Conservation (phyloP, 2,113 vertebrate genomes). For the Etheostoma spectabile region DNA sequence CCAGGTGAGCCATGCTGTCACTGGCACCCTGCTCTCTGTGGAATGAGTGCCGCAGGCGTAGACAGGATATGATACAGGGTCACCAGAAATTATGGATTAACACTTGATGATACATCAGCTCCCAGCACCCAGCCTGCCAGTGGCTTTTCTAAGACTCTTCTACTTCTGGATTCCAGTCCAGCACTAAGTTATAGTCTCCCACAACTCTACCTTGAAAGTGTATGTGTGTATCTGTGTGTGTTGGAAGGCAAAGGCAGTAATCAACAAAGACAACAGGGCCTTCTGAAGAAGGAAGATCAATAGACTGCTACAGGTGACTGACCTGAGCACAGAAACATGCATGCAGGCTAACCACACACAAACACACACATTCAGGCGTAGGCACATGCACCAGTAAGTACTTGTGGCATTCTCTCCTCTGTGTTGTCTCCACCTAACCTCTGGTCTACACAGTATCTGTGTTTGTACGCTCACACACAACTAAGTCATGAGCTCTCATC, state of each 20-base stretch:
- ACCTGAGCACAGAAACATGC: constrained; percentile 60
- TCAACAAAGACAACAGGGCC: constrained; percentile 75
- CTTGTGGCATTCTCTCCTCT: constrained; percentile 45
- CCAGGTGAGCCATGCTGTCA: constrained; percentile 77
- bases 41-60: constrained; percentile 57
- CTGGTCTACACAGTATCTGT: constrained; percentile 37
- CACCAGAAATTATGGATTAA: constrained; percentile 67
- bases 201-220: constrained; percentile 32
- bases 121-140: constrained; percentile 52
- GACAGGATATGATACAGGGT: constrained; percentile 70
- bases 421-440: constrained; percentile 53
- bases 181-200: constrained; percentile 27
- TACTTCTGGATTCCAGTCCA: neutral
- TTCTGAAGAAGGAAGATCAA: constrained; percentile 73
- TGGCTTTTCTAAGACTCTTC: constrained; percentile 34
- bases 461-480: constrained; percentile 22
- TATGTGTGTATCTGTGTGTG: constrained; percentile 19
- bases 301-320: constrained; percentile 77
- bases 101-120: constrained; percentile 47
- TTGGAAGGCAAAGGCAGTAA: constrained; percentile 60
- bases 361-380: constrained; percentile 49
- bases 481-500: constrained; percentile 64
- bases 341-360: constrained; percentile 55
- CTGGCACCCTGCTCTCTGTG: constrained; percentile 72
- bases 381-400: constrained; percentile 44